Percentiles rank a stretch among this genome's conserved stretches.
Conservation (phyloP, 2,888 invertebrate species). For the Apamea crenata region DNA sequence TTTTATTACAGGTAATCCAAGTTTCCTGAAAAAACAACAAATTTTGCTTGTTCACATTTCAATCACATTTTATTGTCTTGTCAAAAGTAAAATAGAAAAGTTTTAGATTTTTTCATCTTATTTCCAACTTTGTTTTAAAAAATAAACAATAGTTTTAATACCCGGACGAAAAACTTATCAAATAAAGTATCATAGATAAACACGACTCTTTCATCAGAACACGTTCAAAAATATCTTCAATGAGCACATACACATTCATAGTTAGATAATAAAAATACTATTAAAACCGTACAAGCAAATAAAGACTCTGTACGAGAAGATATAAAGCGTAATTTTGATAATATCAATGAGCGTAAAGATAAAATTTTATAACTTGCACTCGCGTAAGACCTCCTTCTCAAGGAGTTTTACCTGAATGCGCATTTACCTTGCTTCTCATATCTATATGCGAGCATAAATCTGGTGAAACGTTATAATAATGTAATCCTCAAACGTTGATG, state of each 20-base stretch:
- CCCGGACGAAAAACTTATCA: background rate
- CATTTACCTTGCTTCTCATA: constrained; percentile 38
- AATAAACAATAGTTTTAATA: background rate
- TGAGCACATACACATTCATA: constrained; percentile 47
- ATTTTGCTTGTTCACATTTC: too few species aligned
- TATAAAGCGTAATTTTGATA: constrained; percentile 40
- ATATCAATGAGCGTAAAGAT: constrained; percentile 35
- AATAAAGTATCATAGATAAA: constrained; percentile 16
- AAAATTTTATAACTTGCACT: constrained; percentile 56
- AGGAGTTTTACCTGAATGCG: constrained; percentile 46
- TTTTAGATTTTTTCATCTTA: background rate
- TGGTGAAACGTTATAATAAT: constrained; percentile 42
- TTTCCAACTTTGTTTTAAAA: background rate
- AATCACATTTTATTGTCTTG: too few species aligned
- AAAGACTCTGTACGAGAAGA: constrained; percentile 1
- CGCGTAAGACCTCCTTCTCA: constrained; percentile 26
- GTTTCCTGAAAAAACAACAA: background rate
- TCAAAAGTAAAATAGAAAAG: background rate
- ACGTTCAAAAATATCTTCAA: constrained; percentile 31
- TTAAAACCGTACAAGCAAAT: constrained; percentile 41
- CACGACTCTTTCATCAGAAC: constrained; percentile 3
- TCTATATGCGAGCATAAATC: constrained; percentile 50
- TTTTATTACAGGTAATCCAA: too few species aligned
- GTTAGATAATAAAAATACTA: constrained; percentile 53
- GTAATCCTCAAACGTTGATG: constrained; percentile 43